Evolutionary conservation across 2,888 invertebrate species (phyloP).

Genomic region (Onthophagus sagittarius): DNA sequence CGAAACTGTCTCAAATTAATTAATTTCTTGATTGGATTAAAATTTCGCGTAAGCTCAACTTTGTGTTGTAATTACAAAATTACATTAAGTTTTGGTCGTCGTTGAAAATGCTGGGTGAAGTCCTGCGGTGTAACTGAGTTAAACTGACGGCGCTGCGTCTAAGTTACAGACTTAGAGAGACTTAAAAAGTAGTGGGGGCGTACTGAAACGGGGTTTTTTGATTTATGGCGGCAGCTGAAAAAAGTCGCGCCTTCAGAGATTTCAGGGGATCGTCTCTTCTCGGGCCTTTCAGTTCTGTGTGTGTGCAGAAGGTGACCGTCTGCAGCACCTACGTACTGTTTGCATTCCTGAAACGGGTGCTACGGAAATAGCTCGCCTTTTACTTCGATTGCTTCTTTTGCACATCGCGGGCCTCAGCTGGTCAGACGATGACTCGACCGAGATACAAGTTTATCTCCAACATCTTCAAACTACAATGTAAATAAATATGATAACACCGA

Average conservation of each 20-base stretch:
- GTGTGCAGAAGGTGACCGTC: constrained; percentile 4
- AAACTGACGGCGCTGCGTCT: not conserved
- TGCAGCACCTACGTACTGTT: not conserved
- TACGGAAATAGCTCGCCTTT: constrained; percentile 1
- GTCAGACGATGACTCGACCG: constrained; percentile 12
- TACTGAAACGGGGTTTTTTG: constrained; percentile 19
- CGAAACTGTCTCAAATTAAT: too few species aligned
- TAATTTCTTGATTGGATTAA: too few species aligned
- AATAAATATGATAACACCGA: not conserved
- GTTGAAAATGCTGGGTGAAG: not conserved
- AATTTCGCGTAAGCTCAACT: not conserved
- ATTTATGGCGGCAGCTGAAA: constrained; percentile 32
- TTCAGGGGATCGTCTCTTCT: not conserved
- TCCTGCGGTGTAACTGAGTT: not conserved
- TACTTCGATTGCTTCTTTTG: not conserved
- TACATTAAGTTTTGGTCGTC: too few species aligned
- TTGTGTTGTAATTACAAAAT: not conserved
- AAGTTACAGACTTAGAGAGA: constrained; percentile 6
- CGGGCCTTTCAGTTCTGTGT: not conserved
- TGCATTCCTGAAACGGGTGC: not conserved
- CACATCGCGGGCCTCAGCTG: not conserved
- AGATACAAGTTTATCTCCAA: not conserved
- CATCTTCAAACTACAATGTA: not conserved
- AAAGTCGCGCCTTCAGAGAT: constrained; percentile 16
- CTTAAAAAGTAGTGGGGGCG: constrained; percentile 8